phyloP scores from a whole-genome alignment of 2,888 invertebrate genomes.

The Cacoxenus indagator region DNA sequence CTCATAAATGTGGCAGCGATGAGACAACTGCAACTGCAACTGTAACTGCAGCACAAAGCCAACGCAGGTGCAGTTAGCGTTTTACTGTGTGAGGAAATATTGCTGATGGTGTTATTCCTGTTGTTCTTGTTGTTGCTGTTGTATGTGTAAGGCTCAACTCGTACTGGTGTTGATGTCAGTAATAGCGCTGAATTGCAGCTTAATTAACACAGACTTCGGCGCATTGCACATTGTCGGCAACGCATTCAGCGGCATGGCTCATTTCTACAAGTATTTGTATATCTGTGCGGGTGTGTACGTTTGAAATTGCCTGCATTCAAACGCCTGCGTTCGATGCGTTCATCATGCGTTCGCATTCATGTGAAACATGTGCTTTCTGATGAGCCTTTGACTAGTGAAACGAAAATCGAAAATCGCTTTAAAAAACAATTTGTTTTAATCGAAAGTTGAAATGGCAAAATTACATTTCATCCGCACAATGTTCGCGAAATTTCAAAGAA shows the following conservation, averaged over 20 bases:
- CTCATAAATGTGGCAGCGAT: slow-evolving; percentile 39
- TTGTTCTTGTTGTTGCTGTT: slow-evolving; percentile 13
- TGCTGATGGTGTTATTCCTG: slow-evolving; percentile 29
- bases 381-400: slow-evolving; percentile 17
- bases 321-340: not conserved
- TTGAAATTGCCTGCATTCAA: not conserved
- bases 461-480: not conserved
- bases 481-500: not conserved
- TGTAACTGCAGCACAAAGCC: no score
- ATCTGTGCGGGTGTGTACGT: not conserved
- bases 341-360: slow-evolving; percentile 20
- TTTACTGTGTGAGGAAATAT: not conserved
- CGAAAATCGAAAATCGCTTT: slow-evolving; percentile 14
- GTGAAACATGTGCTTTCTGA: slow-evolving; percentile 7
- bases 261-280: not conserved
- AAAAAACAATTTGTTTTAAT: slow-evolving; percentile 9
- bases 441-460: slow-evolving; percentile 17
- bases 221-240: no score
- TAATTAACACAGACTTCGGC: slow-evolving; percentile 56
- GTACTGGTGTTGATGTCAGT: slow-evolving; percentile 52
- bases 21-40: not conserved
- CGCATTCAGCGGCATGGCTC: no score
- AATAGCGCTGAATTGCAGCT: slow-evolving; percentile 57
- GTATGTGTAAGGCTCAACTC: no score
- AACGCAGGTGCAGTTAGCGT: slow-evolving; percentile 36